Conservation (phyloP, 2,797 vertebrate species). For the Tokudaia muenninki region DNA sequence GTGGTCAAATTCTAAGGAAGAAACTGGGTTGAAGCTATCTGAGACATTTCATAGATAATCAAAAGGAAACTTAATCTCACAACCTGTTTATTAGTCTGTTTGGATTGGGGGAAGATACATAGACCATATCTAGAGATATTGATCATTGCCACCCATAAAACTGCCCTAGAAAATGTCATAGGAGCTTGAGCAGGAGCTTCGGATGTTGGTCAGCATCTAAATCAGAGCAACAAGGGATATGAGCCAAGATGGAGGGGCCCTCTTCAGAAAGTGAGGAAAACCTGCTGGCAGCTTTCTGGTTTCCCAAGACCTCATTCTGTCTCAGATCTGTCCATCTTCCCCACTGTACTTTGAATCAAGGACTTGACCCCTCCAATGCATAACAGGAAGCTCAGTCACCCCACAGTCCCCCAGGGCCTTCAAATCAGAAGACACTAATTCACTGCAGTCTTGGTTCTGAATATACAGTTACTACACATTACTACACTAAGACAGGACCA, state of each 20-base stretch:
- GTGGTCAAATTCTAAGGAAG: background rate
- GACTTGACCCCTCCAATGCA: slow-evolving; percentile 92
- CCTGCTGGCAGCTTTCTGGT: background rate
- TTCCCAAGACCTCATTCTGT: slow-evolving; percentile 87
- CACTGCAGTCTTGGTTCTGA: background rate
- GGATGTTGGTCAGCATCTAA: background rate
- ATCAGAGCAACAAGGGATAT: background rate
- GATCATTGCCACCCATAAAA: background rate
- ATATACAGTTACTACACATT: background rate
- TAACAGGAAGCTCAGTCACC: slow-evolving; percentile 91
- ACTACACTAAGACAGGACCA: background rate
- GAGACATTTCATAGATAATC: background rate
- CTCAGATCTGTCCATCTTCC: slow-evolving; percentile 91
- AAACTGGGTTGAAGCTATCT: background rate
- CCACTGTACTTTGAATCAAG: slow-evolving; percentile 90
- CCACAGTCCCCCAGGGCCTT: slow-evolving; percentile 90
- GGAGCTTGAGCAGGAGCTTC: no score
- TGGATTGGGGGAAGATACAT: background rate
- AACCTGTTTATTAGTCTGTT: background rate
- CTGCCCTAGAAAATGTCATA: background rate
- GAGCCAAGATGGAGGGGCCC: background rate
- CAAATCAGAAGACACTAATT: background rate
- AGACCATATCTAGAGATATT: background rate
- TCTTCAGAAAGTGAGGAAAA: background rate
- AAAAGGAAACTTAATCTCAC: background rate